Evolutionary conservation across 1,140 invertebrate species (phyloP).

Genomic region (Monochamus saltuarius): DNA sequence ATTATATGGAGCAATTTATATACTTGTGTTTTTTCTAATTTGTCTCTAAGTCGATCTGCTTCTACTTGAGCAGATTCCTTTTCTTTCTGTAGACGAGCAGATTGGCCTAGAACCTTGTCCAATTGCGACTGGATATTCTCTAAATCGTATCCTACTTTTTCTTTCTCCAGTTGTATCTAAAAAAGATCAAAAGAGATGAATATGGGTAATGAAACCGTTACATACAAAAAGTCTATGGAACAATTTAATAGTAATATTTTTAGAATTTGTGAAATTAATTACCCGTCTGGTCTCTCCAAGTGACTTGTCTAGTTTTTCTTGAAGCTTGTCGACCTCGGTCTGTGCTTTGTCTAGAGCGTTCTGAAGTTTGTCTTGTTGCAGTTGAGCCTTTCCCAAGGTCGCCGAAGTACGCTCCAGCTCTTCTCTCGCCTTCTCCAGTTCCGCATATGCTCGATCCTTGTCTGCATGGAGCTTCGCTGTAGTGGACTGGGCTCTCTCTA

Average conservation of each 20-base stretch:
- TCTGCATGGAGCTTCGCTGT: constrained; percentile 82
- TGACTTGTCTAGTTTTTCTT: constrained; percentile 81
- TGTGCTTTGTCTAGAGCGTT: constrained; percentile 84
- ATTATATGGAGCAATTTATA: constrained; percentile 23
- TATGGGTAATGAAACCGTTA: too few relatives aligned
- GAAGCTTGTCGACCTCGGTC: constrained; percentile 85
- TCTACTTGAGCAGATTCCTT: constrained; percentile 81
- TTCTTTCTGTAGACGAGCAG: constrained; percentile 84
- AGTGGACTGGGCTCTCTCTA: constrained; percentile 74
- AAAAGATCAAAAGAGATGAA: constrained; percentile 24
- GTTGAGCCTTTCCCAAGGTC: constrained; percentile 83
- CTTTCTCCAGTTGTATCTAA: constrained; percentile 85
- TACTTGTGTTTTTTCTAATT: constrained; percentile 87
- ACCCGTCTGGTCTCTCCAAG: constrained; percentile 79
- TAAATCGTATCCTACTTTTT: constrained; percentile 85
- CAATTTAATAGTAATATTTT: neutral
- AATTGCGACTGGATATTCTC: constrained; percentile 86
- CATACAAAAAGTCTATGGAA: too few relatives aligned
- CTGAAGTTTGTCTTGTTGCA: constrained; percentile 88
- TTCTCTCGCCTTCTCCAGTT: constrained; percentile 86
- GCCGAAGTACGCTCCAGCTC: constrained; percentile 87
- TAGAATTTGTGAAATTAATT: constrained; percentile 43
- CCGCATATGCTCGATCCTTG: constrained; percentile 79
- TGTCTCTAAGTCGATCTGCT: constrained; percentile 81
- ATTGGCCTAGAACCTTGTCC: constrained; percentile 84